Percentiles rank a stretch among this genome's conserved stretches.
Evolutionary conservation across 30 jellyfish, hydroid and myxozoan species (phyloP).

Genomic region (Turritopsis dohrnii): DNA sequence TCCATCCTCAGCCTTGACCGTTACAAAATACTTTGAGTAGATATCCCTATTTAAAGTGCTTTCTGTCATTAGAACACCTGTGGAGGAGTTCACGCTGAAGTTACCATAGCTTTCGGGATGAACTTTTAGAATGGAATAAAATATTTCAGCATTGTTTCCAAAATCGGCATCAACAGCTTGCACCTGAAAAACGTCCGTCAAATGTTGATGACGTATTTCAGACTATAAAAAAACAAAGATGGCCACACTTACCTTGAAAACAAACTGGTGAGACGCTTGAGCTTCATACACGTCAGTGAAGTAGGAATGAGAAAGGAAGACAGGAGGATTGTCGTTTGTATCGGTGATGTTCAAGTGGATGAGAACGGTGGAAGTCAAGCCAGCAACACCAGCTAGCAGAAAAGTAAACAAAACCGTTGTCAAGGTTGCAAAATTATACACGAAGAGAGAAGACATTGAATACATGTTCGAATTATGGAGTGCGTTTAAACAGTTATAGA

Average conservation of each 20-base stretch:
- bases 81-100: constrained; percentile 17
- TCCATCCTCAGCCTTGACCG: constrained; percentile 45
- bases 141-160: constrained; percentile 48
- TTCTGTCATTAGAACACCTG: constrained; percentile 37
- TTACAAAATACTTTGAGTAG: constrained; percentile 6
- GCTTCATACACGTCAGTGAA: constrained; percentile 36
- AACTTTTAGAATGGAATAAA: constrained; percentile 40
- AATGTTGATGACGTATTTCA: neutral
- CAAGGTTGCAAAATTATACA: neutral
- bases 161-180: constrained; percentile 55
- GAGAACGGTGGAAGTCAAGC: constrained; percentile 5
- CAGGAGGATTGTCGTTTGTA: constrained; percentile 61
- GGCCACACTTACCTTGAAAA: neutral
- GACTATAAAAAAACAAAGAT: neutral
- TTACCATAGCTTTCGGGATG: neutral
- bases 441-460: too few relatives aligned
- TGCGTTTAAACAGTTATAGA: too few relatives aligned
- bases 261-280: constrained; percentile 30
- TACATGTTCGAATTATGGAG: too few relatives aligned
- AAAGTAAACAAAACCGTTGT: neutral
- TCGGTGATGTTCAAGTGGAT: constrained; percentile 17
- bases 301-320: constrained; percentile 37
- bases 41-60: constrained; percentile 52
- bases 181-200: constrained; percentile 25
- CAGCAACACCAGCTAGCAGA: constrained; percentile 9